Base-by-base conservation (phyloP, 2,113 vertebrate genomes). In the Mugil cephalus region DNA sequence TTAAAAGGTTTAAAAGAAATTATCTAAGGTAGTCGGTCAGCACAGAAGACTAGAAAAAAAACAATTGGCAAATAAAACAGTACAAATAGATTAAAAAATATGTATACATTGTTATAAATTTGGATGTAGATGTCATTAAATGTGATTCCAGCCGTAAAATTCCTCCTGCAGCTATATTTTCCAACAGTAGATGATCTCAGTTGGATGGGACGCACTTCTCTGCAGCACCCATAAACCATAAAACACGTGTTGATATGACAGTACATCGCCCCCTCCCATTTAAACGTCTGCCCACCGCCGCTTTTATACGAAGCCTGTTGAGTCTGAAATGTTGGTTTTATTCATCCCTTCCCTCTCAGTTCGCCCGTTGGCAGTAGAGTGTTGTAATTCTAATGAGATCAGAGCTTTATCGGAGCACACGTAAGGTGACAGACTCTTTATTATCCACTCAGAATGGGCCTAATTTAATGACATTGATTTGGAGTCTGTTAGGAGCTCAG, bases 401-500 rank as follows among this genome's bases (percentile, higher is more conserved):
- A 77, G 45, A 77, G 71, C 19, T 75, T 63, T 68, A 83, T 83
- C 54, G 61, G 77, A 74, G 74, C 79, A 62, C 77, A 73, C 77
- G 38, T 48, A 43, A 74, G 69, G 83, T 64, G 87, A 75, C 73
- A 80, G 67, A 56, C 70, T 74, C 81, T 87, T 84, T 77, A 82
- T 85, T 81, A 85, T 83, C 79, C 62, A 66, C 77, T 78, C 64
- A 67, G 76, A 81, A 82, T 74, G 79, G 76, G 85, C 40, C 54
- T 76, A 30, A 70, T 87, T 85, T 86, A 82, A 78, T 85, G 79
- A 75, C 73, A 82, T 54, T 81, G 74, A 88, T 87, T 69, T 53
- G 72, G 58, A 80, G 72, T 66, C 61, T 51, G 79, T 74, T 48
- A 34, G 77, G 62, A 46, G 74, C 69, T 67, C 73, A 8, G 58